A percentile compares a stretch with the other conserved stretches of the same genome.
These are phyloP conservation scores for Trinorchestia longiramus DNA, from an alignment of 1,140 invertebrate species.

Conservation along the genomic window DNA sequence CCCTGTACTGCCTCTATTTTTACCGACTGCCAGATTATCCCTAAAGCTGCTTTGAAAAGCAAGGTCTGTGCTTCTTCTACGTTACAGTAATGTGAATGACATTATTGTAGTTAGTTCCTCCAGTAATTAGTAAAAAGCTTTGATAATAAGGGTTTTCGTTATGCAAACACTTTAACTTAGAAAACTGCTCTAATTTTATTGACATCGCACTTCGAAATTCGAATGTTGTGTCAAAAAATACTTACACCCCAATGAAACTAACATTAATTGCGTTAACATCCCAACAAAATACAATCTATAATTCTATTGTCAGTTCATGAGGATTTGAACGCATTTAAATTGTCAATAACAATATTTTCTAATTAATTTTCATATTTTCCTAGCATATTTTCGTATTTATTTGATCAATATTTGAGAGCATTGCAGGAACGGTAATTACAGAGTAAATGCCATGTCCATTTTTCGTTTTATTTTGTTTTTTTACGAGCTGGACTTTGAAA, in stretches of 20 bases:
- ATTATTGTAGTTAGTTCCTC: neutral
- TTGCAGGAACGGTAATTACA: neutral
- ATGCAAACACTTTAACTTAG: too few relatives aligned
- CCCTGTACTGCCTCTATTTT: neutral
- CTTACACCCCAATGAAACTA: too few relatives aligned
- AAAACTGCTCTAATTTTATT: too few relatives aligned
- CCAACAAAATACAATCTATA: too few relatives aligned
- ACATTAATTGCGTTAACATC: too few relatives aligned
- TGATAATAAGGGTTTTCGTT: neutral
- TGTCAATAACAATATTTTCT: too few relatives aligned
- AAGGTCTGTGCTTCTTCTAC: neutral
- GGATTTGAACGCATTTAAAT: too few relatives aligned
- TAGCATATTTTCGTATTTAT: neutral
- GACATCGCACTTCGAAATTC: too few relatives aligned
- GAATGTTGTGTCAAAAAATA: too few relatives aligned
- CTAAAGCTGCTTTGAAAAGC: neutral
- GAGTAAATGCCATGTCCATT: neutral
- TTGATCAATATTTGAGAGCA: neutral
- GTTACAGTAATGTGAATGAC: neutral
- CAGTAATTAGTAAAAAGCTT: neutral
- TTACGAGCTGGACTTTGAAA: neutral
- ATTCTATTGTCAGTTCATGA: too few relatives aligned
- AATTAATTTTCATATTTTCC: neutral
- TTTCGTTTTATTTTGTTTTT: neutral
- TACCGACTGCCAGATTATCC: neutral